Conservation (phyloP, 1,140 invertebrate genomes). For the Neuroterus valhalla region DNA sequence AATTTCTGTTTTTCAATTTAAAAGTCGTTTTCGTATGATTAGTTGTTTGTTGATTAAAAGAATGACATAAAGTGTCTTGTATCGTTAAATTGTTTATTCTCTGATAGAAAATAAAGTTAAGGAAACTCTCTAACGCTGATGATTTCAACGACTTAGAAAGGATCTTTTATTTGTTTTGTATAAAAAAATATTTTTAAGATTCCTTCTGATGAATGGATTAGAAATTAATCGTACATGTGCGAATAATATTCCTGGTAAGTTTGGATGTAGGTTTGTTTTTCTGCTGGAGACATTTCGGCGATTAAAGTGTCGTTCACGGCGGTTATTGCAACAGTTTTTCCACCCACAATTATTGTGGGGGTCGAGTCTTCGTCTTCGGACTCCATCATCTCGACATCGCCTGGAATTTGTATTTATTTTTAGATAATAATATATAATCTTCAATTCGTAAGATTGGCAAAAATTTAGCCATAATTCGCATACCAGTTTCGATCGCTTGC, state of each 20-base stretch:
- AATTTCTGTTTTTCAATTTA: constrained; percentile 54
- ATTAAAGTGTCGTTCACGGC: constrained; percentile 90
- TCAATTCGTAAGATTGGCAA: too few species aligned
- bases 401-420: constrained; percentile 68
- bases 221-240: constrained; percentile 82
- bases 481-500: constrained; percentile 74
- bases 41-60: too few species aligned
- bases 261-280: constrained; percentile 96
- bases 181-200: constrained; percentile 44
- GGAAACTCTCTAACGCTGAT: background rate
- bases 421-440: constrained; percentile 25
- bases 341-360: constrained; percentile 89
- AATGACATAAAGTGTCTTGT: background rate
- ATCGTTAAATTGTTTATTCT: constrained; percentile 5
- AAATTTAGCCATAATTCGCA: constrained; percentile 28
- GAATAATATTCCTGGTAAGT: constrained; percentile 95
- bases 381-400: constrained; percentile 86
- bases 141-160: background rate
- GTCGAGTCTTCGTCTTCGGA: constrained; percentile 89
- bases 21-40: constrained; percentile 39
- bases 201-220: constrained; percentile 7
- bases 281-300: constrained; percentile 91
- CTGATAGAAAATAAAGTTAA: constrained; percentile 18
- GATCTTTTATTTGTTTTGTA: constrained; percentile 44
- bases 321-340: constrained; percentile 85